These are phyloP conservation scores for Melanchra persicariae DNA, from an alignment of 2,888 invertebrate genomes.

Conservation along the genomic window DNA sequence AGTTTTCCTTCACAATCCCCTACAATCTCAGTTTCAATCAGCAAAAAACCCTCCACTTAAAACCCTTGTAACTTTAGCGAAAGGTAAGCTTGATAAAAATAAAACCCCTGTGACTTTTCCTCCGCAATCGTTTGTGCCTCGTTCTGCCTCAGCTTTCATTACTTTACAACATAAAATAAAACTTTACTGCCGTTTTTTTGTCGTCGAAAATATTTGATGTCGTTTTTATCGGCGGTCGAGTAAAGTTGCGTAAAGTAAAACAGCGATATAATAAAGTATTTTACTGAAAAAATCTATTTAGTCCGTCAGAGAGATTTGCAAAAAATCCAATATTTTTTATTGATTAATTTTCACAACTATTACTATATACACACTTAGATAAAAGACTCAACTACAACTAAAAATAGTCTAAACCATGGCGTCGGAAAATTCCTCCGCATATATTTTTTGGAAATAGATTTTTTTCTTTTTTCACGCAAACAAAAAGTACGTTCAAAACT, in stretches of 20 bases:
- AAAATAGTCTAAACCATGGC: no score
- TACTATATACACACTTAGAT: no score
- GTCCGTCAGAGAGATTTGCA: no score
- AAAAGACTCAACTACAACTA: no score
- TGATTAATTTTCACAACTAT: no score
- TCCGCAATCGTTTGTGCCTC: constrained; percentile 27
- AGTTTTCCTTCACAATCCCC: neutral
- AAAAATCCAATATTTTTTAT: no score
- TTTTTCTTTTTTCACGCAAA: no score
- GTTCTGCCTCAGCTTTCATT: constrained; percentile 50
- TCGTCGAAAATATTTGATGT: constrained; percentile 60
- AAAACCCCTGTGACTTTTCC: neutral
- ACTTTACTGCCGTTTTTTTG: constrained; percentile 58
- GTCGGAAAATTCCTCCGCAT: no score
- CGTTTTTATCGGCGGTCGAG: constrained; percentile 63
- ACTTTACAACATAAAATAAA: constrained; percentile 64
- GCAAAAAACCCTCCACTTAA: neutral
- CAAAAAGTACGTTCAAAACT: no score
- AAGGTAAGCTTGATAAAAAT: neutral
- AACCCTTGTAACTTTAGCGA: neutral
- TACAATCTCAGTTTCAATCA: constrained; percentile 10
- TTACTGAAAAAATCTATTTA: no score
- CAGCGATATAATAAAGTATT: constrained; percentile 6
- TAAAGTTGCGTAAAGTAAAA: constrained; percentile 30
- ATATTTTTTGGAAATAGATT: no score